phyloP scores from a whole-genome alignment of 2,888 invertebrate genomes.

The Muscina levida region DNA sequence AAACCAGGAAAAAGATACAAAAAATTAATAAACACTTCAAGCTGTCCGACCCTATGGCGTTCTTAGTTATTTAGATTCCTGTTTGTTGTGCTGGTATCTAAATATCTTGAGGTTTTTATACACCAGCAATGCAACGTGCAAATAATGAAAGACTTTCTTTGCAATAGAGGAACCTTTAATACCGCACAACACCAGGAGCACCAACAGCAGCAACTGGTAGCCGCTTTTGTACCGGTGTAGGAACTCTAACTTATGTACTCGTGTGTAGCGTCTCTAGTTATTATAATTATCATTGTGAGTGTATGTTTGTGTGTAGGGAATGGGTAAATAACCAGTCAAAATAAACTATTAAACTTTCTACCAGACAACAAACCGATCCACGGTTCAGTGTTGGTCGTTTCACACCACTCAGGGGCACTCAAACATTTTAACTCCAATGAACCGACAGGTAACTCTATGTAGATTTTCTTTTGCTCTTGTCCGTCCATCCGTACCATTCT shows the following conservation, averaged over 20 bases:
- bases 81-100: neutral
- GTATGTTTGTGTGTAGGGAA: neutral
- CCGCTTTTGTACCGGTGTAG: neutral
- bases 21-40: slow-evolving; percentile 39
- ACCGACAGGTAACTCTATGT: neutral
- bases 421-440: neutral
- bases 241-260: neutral
- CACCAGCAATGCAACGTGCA: slow-evolving; percentile 8
- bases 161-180: neutral
- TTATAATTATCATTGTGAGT: neutral
- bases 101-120: neutral
- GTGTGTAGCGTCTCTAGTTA: too few relatives aligned
- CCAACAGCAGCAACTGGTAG: slow-evolving; percentile 15
- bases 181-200: slow-evolving; percentile 4
- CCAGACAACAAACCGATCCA: neutral
- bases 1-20: slow-evolving; percentile 28
- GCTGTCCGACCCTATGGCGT: slow-evolving; percentile 38
- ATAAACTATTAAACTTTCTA: slow-evolving; percentile 16
- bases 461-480: neutral
- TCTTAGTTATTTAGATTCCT: neutral
- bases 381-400: neutral
- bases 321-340: slow-evolving; percentile 16
- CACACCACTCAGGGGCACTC: neutral
- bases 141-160: slow-evolving; percentile 30
- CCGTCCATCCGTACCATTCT: neutral